These are phyloP conservation scores for Pachypanchax playfairii DNA, from an alignment of 2,113 vertebrate species.

Conservation along the genomic window DNA sequence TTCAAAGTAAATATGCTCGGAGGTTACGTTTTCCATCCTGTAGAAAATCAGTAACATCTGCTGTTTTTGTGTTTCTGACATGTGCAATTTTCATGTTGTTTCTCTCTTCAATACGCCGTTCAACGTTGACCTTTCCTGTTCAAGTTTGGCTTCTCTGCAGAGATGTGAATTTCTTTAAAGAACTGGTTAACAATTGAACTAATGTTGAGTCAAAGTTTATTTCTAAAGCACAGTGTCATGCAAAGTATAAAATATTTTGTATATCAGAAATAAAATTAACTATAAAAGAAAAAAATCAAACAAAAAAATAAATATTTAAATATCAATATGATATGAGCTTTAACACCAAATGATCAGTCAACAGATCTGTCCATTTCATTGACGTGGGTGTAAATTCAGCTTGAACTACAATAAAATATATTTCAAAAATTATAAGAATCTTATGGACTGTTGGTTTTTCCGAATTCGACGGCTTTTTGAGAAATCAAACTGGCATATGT, in stretches of 20 bases:
- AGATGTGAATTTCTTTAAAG: slow-evolving; percentile 18
- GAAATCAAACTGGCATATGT: slow-evolving; percentile 61
- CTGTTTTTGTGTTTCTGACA: slow-evolving; percentile 46
- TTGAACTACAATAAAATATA: no score
- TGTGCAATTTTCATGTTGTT: slow-evolving; percentile 47
- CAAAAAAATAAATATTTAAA: no score
- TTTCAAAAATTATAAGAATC: no score
- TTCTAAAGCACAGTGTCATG: no score
- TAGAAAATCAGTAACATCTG: slow-evolving; percentile 65
- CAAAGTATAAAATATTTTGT: no score
- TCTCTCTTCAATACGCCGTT: slow-evolving; percentile 3
- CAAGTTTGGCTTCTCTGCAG: slow-evolving; percentile 9
- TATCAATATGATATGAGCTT: no score
- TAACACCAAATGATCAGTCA: no score
- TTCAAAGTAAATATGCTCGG: background rate
- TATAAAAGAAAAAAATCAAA: no score
- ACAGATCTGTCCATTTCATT: no score
- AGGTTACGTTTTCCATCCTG: background rate
- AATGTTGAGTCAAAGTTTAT: no score
- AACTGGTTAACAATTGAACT: background rate
- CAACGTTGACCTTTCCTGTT: slow-evolving; percentile 30
- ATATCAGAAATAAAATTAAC: no score
- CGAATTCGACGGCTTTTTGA: slow-evolving; percentile 32
- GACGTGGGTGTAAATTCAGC: background rate
- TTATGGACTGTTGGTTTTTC: slow-evolving; percentile 16